These are phyloP conservation scores for Strix occidentalis DNA, from an alignment of 2,797 vertebrate genomes.

Conservation along the genomic window DNA sequence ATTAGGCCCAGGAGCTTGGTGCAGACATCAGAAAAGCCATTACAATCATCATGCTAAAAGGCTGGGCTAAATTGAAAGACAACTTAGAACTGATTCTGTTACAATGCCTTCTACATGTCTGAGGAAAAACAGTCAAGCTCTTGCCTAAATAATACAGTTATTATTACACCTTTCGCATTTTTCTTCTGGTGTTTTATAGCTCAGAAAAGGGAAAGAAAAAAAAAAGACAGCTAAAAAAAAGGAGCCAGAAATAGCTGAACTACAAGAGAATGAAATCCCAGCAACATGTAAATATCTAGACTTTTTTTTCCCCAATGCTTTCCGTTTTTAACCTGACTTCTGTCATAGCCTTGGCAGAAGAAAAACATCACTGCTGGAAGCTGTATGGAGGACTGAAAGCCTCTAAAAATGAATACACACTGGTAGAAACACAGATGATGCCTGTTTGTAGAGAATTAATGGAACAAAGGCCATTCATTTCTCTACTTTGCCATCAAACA, in stretches of 20 bases:
- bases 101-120: not conserved
- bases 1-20: not conserved
- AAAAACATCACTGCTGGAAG: constrained; percentile 6
- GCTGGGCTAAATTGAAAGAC: not conserved
- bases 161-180: not conserved
- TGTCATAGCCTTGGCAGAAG: not conserved
- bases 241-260: not conserved
- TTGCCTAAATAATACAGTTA: not conserved
- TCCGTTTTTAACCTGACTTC: constrained; percentile 6
- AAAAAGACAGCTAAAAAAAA: not conserved
- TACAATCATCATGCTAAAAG: not conserved
- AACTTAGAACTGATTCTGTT: not conserved
- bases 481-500: not conserved
- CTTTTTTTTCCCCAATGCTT: not conserved
- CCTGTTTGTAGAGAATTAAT: constrained; percentile 15
- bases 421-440: not conserved
- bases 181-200: not conserved
- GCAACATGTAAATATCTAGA: not conserved
- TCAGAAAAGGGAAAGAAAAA: not conserved
- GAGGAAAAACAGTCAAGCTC: not conserved
- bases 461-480: not conserved
- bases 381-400: not conserved
- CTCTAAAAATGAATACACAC: not conserved
- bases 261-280: not conserved
- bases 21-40: not conserved